Evolutionary conservation across 2,888 invertebrate genomes (phyloP).

Genomic region (Sacculina carcini): DNA sequence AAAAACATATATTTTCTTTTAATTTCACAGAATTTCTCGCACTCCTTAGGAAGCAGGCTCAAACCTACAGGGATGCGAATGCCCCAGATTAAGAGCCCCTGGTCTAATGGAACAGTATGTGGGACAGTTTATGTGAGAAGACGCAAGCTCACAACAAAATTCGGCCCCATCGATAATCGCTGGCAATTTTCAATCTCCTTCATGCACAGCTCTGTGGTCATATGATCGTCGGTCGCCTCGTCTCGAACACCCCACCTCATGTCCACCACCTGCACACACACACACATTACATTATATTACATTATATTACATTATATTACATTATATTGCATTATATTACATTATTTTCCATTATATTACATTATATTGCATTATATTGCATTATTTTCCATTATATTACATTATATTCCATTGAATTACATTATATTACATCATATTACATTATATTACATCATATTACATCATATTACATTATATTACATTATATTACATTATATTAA

Average conservation of each 20-base stretch:
- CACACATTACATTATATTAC: no score
- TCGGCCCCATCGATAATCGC: slow-evolving; percentile 85
- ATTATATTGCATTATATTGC: background rate
- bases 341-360: background rate
- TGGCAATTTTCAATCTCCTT: slow-evolving; percentile 94
- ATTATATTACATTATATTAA: background rate
- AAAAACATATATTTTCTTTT: no score
- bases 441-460: background rate
- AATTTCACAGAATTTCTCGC: background rate
- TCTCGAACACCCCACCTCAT: slow-evolving; percentile 98
- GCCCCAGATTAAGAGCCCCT: no score
- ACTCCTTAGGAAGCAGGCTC: background rate
- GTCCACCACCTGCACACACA: slow-evolving; percentile 58
- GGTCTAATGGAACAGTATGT: background rate
- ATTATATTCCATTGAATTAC: background rate
- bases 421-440: background rate
- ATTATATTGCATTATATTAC: no score
- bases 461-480: background rate
- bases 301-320: background rate
- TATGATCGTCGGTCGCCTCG: slow-evolving; percentile 96
- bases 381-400: background rate
- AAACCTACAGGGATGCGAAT: background rate
- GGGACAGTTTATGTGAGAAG: background rate
- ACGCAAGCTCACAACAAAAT: slow-evolving; percentile 47
- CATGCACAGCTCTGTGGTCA: slow-evolving; percentile 96